Base-by-base conservation (phyloP, 2,797 vertebrate genomes). In the Arrhamphus sclerolepis region DNA sequence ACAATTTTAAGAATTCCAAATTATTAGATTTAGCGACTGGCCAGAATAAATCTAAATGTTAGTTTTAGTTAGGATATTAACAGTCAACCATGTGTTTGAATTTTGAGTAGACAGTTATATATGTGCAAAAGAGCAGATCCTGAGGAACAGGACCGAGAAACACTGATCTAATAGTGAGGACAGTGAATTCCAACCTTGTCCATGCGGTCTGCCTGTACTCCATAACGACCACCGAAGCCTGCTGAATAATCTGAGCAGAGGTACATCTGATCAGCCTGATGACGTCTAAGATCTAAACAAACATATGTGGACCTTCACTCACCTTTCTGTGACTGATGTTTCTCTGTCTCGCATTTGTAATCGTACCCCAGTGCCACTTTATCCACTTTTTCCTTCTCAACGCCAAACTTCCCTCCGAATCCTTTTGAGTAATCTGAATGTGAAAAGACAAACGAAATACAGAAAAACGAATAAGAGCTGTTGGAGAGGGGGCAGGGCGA, bases 171-270 rank as follows among this genome's bases (percentile, higher is more conserved):
- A n/a, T n/a, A n/a, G n/a, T n/a, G n/a, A n/a, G n/a, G n/a, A n/a
- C n/a, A n/a, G n/a, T n/a, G n/a, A n/a, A n/a, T n/a, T n/a, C n/a
- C n/a, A n/a, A 98, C 97, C 94, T 97, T 97, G 83, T 98, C 97
- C 84, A 97, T 92, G 62, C 95, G 92, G 83, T 98, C 97, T 42
- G 88, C 77, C 88, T 99, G 94, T 9, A 98, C 91, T 18, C 97
- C 96, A 0, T 94, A 98, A 5, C 87, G 94, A 38, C 96, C 97
- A 42, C 97, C 97, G 63, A 99, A 98, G 7, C 96, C 97, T 61
- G 96, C 93, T 47, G 95, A 90, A 68, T 97, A 95, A 87, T 98
- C 97, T 99, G 66, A 56, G 82, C 56, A 80, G 2, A 67, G 14
- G 40, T 1, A 2, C 1, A 26, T 22, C 1, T 1, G 2, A 50